phyloP scores from a whole-genome alignment of 2,888 invertebrate species.

The Odontocolon sp. region DNA sequence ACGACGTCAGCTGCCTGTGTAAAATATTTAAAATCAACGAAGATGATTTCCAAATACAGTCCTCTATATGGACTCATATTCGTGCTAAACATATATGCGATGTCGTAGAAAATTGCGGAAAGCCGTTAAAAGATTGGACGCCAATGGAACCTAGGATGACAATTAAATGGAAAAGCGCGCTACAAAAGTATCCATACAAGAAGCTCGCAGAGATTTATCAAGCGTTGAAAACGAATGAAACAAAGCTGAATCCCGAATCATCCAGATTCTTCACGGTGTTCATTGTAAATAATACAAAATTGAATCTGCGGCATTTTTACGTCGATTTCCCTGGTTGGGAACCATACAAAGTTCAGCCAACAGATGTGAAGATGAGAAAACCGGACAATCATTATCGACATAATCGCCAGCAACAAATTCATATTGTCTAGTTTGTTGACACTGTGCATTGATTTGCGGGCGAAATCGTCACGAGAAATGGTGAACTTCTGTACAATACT shows the following conservation, averaged over 20 bases:
- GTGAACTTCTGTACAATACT: slow-evolving; percentile 22
- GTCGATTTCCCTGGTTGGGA: slow-evolving; percentile 19
- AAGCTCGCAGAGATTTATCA: slow-evolving; percentile 21
- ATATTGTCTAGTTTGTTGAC: slow-evolving; percentile 13
- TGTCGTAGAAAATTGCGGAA: slow-evolving; percentile 17
- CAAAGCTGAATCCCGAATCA: slow-evolving; percentile 14
- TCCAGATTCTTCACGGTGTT: slow-evolving; percentile 21
- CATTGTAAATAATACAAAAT: slow-evolving; percentile 6
- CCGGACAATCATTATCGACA: slow-evolving; percentile 10
- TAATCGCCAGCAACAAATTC: slow-evolving; percentile 16
- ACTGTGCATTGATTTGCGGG: not conserved
- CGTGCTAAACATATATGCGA: slow-evolving; percentile 3
- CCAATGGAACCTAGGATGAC: slow-evolving; percentile 9
- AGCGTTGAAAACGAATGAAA: slow-evolving; percentile 15
- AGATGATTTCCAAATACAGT: slow-evolving; percentile 23
- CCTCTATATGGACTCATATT: slow-evolving; percentile 21
- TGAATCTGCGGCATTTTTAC: slow-evolving; percentile 18
- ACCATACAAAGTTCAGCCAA: slow-evolving; percentile 4
- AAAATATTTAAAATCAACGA: slow-evolving; percentile 19
- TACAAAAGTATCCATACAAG: slow-evolving; percentile 17
- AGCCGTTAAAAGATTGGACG: slow-evolving; percentile 11
- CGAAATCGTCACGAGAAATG: slow-evolving; percentile 5
- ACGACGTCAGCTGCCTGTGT: slow-evolving; percentile 8
- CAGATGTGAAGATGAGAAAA: not conserved
- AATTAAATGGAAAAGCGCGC: slow-evolving; percentile 9